These are phyloP conservation scores for Masnerella sp. DNA, from an alignment of 2,888 invertebrate species.

Conservation along the genomic window DNA sequence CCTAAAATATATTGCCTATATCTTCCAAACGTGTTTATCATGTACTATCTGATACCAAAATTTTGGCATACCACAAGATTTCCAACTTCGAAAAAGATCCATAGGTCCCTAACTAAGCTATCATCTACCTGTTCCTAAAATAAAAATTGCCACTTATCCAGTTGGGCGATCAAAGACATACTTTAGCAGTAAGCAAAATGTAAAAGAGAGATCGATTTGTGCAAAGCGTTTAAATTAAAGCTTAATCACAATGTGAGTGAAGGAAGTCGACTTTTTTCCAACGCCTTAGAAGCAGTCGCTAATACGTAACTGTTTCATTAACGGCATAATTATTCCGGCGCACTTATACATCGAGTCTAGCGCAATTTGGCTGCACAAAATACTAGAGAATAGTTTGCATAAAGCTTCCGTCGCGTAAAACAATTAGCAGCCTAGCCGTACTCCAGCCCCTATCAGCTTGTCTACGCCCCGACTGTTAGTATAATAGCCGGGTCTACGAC, in stretches of 20 bases:
- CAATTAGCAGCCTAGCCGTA: slow-evolving; percentile 71
- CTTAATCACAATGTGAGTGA: slow-evolving; percentile 30
- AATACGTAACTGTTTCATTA: slow-evolving; percentile 49
- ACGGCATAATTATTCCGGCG: slow-evolving; percentile 44
- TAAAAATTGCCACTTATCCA: too few species aligned
- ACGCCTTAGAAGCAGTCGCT: slow-evolving; percentile 10
- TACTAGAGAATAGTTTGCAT: slow-evolving; percentile 60
- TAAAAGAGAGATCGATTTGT: too few species aligned
- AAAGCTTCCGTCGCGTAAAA: slow-evolving; percentile 69
- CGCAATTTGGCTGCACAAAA: slow-evolving; percentile 57
- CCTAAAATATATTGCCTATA: too few species aligned
- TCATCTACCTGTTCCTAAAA: too few species aligned
- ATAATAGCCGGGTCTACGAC: slow-evolving; percentile 73
- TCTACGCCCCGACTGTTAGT: slow-evolving; percentile 76
- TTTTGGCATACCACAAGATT: too few species aligned
- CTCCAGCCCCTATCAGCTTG: slow-evolving; percentile 68
- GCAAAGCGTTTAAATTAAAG: slow-evolving; percentile 16
- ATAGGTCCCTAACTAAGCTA: too few species aligned
- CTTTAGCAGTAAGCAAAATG: too few species aligned
- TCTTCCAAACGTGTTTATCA: too few species aligned
- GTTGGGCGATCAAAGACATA: too few species aligned
- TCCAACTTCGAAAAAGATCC: too few species aligned
- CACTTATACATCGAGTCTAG: slow-evolving; percentile 42
- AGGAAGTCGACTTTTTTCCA: neutral
- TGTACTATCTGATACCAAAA: too few species aligned